Base-by-base conservation (phyloP, 2,888 invertebrate species). In the Meloe dianella region DNA sequence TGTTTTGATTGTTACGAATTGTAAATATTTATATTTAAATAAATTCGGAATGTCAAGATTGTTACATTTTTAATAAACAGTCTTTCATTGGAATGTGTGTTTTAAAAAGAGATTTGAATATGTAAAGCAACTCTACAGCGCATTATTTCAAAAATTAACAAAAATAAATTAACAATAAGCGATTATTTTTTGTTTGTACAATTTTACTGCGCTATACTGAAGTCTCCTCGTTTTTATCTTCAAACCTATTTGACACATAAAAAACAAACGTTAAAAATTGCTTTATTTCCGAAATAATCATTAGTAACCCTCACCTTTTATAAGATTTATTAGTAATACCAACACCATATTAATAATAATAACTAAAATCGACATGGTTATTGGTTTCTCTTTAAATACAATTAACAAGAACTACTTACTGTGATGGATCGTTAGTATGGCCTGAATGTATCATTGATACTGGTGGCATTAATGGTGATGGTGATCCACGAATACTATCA, bases 271-370 rank as follows among this genome's bases (percentile, higher is more conserved):
- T 54, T 54, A 67, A 57, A 65, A 60, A 60, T 64, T 60, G 41
- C 59, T 35, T n/a, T 41, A 2, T 56, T 63, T 71, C 60, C 47
- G 10, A 30, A n/a, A 35, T 35, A 32, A 61, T 9, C 51, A 63
- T 66, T 61, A 61, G 47, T 60, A 60, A 62, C 35, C 30, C 66
- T 72, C 69, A 76, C 74, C 75, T 70, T 63, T 57, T 63, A 61
- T 79, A 79, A 32, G 7, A 80, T 73, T 82, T 81, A 75, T 83
- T 82, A 79, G 80, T 84, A 84, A 74, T 82, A 83, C 84, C 84
- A 84, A 82, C 83, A 84, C 84, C 84, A 84, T 77, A 64, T 67
- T 60, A 67, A 67, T 66, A 65, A 65, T 62, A 56, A 64, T 64
- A 38, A 56, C 51, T 60, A 61, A 59, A 57, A 51, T 65, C 20